Percentiles rank a stretch among this genome's conserved stretches.
Conservation (phyloP, 2,888 invertebrate genomes). For the Drosophila cognata region DNA sequence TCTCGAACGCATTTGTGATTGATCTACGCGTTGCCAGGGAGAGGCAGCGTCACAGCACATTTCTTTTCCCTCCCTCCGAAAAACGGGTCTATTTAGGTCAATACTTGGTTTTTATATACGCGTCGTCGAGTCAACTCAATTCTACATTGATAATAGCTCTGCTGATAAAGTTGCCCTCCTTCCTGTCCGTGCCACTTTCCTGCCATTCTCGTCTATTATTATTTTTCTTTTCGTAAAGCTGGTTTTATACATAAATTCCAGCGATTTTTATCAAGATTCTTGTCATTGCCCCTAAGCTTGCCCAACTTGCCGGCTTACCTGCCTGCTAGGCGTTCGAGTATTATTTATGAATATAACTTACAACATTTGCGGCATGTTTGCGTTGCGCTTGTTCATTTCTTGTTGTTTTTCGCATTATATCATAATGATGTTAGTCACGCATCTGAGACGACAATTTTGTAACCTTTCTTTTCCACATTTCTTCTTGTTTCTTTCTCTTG, state of each 20-base stretch:
- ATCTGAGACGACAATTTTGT: constrained; percentile 47
- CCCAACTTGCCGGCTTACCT: constrained; percentile 31
- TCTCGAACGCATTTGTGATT: constrained; percentile 54
- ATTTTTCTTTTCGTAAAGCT: constrained; percentile 2
- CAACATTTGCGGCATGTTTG: constrained; percentile 40
- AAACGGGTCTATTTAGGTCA: constrained; percentile 57
- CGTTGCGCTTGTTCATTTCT: constrained; percentile 3
- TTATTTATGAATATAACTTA: constrained; percentile 48
- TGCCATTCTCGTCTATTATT: neutral
- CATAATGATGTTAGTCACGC: constrained; percentile 71
- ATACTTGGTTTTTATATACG: constrained; percentile 52
- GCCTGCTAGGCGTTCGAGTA: constrained; percentile 3
- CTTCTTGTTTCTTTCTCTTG: constrained; percentile 5
- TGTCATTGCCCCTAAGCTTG: constrained; percentile 17
- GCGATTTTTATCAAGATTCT: constrained; percentile 35
- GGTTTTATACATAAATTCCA: constrained; percentile 31
- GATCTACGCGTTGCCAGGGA: constrained; percentile 57
- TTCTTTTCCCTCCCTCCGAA: neutral
- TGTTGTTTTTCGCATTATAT: constrained; percentile 46
- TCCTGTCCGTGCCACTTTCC: neutral
- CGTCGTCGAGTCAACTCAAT: constrained; percentile 28
- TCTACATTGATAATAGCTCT: constrained; percentile 49
- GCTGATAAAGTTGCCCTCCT: constrained; percentile 42
- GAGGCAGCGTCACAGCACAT: constrained; percentile 8
- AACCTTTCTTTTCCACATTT: constrained; percentile 23